Conservation (phyloP, 2,797 vertebrate species). For the Coranthus polyacanthus region DNA sequence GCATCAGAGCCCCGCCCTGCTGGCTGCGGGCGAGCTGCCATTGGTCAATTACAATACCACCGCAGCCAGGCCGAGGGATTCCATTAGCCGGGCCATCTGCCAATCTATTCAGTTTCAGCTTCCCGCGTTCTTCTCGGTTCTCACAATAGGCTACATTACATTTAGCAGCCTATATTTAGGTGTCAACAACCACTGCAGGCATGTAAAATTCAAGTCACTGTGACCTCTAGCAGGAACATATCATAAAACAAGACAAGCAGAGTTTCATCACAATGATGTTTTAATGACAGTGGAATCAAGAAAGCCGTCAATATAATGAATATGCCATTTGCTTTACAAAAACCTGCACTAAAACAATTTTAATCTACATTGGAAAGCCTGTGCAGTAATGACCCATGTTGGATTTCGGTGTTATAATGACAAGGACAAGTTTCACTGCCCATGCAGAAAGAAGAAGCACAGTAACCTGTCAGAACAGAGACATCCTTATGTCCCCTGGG, state of each 20-base stretch:
- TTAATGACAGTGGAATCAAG: slow-evolving; percentile 49
- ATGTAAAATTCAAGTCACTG: slow-evolving; percentile 49
- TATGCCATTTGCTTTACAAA: slow-evolving; percentile 2
- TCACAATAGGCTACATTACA: slow-evolving; percentile 49
- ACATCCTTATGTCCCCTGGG: slow-evolving; percentile 8
- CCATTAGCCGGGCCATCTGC: slow-evolving; percentile 55
- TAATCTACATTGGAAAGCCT: slow-evolving; percentile 3
- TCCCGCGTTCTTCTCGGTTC: slow-evolving; percentile 70
- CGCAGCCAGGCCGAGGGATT: slow-evolving; percentile 28
- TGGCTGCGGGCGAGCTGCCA: slow-evolving; percentile 17
- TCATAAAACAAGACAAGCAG: slow-evolving; percentile 23
- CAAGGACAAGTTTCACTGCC: slow-evolving; percentile 20
- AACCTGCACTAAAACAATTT: slow-evolving; percentile 11
- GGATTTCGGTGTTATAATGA: slow-evolving; percentile 16
- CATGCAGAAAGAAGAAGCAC: slow-evolving; percentile 16
- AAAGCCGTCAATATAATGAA: slow-evolving; percentile 22
- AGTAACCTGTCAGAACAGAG: slow-evolving; percentile 39
- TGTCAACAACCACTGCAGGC: slow-evolving; percentile 58
- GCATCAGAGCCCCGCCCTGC: slow-evolving; percentile 48
- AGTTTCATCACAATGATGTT: slow-evolving; percentile 27
- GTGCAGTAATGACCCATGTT: slow-evolving; percentile 9
- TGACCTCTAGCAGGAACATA: slow-evolving; percentile 57
- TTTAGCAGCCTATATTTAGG: slow-evolving; percentile 73
- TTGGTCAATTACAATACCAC: slow-evolving; percentile 44
- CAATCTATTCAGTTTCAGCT: slow-evolving; percentile 75